Conservation (phyloP, 2,797 vertebrate genomes). For the Moxostoma hubbsi region DNA sequence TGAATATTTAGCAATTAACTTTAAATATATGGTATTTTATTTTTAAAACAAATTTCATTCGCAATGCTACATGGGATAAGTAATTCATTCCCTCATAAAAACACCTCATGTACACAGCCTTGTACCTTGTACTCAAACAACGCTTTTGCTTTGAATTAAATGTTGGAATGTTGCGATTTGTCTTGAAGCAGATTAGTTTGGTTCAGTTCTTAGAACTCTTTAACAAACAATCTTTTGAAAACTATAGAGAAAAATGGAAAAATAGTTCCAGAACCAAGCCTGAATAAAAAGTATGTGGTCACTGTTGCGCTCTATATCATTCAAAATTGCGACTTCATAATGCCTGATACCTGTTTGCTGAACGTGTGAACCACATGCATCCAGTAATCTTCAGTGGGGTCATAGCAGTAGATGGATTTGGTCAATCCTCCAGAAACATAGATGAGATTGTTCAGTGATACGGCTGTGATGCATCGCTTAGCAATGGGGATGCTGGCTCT, state of each 20-base stretch:
- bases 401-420: constrained; percentile 96
- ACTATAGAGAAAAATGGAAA: not conserved
- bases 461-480: constrained; percentile 95
- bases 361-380: constrained; percentile 96
- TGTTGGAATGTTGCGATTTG: too few species aligned
- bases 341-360: constrained; percentile 86
- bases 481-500: constrained; percentile 96
- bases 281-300: too few species aligned
- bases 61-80: too few species aligned
- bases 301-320: not conserved
- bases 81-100: too few species aligned
- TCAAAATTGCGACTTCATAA: not conserved
- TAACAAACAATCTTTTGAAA: not conserved
- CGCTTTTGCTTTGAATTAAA: too few species aligned
- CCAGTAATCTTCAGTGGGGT: constrained; percentile 95
- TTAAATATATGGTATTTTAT: too few species aligned
- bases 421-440: constrained; percentile 98
- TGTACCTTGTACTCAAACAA: too few species aligned
- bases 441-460: constrained; percentile 94
- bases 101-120: too few species aligned
- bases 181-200: not conserved
- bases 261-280: not conserved
- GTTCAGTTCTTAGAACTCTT: not conserved
- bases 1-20: too few species aligned
- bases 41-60: too few species aligned